phyloP scores from a whole-genome alignment of 2,888 invertebrate genomes.

The Cerastis leucographa region DNA sequence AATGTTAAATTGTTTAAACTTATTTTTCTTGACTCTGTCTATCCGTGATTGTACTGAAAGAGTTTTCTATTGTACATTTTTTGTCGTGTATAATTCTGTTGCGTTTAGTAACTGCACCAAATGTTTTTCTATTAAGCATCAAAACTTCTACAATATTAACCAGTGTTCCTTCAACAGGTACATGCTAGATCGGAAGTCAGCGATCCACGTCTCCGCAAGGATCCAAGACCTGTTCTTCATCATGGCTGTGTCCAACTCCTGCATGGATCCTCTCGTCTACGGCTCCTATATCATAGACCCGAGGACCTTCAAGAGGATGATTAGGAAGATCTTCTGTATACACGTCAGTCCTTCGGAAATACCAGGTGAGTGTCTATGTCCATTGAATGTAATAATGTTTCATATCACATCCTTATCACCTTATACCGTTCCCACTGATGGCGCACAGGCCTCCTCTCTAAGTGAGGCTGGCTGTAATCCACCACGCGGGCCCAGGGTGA shows the following conservation, averaged over 20 bases:
- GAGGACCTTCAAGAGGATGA: slow-evolving; percentile 74
- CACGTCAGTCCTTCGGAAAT: slow-evolving; percentile 74
- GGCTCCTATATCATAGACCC: slow-evolving; percentile 93
- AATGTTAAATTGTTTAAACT: neutral
- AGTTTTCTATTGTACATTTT: neutral
- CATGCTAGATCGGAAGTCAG: slow-evolving; percentile 93
- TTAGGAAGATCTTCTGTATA: slow-evolving; percentile 81
- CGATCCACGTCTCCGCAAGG: slow-evolving; percentile 91
- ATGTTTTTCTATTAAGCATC: neutral
- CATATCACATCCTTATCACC: neutral
- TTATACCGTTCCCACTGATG: neutral
- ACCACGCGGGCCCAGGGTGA: too few species aligned
- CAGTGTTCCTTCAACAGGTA: slow-evolving; percentile 88
- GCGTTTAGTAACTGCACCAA: too few species aligned
- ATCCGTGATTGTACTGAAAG: neutral
- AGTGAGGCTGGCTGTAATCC: too few species aligned
- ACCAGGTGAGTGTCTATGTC: slow-evolving; percentile 71
- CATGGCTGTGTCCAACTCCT: slow-evolving; percentile 95
- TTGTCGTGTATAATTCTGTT: neutral
- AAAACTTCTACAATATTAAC: neutral
- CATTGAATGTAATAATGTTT: neutral
- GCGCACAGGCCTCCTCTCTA: too few species aligned
- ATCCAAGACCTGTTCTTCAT: slow-evolving; percentile 94
- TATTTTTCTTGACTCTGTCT: neutral
- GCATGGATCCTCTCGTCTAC: slow-evolving; percentile 95